Base-by-base conservation (phyloP, 2,888 invertebrate species). In the Lasius fuliginosus region DNA sequence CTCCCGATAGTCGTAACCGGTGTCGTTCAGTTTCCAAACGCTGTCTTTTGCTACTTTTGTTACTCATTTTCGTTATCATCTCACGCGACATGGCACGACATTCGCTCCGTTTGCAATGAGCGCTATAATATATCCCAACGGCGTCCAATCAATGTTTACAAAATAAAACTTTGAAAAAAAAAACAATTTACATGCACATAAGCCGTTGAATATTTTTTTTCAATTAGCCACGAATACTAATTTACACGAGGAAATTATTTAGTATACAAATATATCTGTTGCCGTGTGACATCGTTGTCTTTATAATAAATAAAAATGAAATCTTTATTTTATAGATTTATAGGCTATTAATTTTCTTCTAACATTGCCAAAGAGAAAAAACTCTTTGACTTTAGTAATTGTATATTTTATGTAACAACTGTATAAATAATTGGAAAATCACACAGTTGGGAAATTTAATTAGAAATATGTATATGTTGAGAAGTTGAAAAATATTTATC, bases 31-130 rank as follows among this genome's bases (percentile, higher is more conserved):
- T 79, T 79, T 73, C 46, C 46, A 18, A 46, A 46, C 46, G 30
- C 30, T 71, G 73, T 79, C 79, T 73, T 73, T 60, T 62, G 79
- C n/a, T 42, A 42, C 12, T 42, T 3, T 42, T 42, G 12, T 42
- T 81, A 81, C 46, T 77, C 36, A 23, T 23, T 81, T 81, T 81
- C 60, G 58, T 81, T 81, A 81, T 81, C 79, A 79, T 71, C 60
- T 79, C 27, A 71, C 58, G 33, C 56, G 56, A 77, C 69, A 53
- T 8, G 33, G 18, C 58, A 23, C 33, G 33, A 18, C 12, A 49
- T 68, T 30, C 46, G 46, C 12, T 42, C 30, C 30, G n/a, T 11
- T 27, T 33, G 30, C 58, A 68, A 69, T 69, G 23, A 79, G 33
- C 46, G 27, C 18, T 53, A 4, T 23, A 23, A 23, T 23, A 23